Conservation (phyloP, 2,797 vertebrate genomes). For the Sebastes nivosus region DNA sequence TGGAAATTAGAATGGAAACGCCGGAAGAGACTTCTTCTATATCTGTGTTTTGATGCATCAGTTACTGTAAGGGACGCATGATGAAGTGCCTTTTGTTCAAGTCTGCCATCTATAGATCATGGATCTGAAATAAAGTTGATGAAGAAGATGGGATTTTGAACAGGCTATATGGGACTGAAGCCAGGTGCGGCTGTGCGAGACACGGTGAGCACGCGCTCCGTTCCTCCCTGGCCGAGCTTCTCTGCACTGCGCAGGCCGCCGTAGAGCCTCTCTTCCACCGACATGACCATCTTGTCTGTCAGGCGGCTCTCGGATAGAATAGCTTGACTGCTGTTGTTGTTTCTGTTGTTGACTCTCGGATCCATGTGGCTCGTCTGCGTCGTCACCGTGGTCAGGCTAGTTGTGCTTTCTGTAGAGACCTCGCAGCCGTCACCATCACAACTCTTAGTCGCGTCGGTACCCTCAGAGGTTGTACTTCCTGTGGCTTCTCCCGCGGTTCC, state of each 20-base stretch:
- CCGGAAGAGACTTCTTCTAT: constrained; percentile 22
- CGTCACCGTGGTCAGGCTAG: constrained; percentile 11
- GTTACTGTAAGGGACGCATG: background rate
- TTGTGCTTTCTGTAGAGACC: constrained; percentile 54
- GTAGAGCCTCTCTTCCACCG: constrained; percentile 88
- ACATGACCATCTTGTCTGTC: constrained; percentile 83
- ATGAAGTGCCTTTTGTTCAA: no score
- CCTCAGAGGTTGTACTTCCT: constrained; percentile 19
- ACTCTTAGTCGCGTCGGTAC: constrained; percentile 1
- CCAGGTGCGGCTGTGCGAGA: constrained; percentile 85
- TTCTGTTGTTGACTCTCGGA: constrained; percentile 72
- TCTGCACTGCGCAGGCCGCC: constrained; percentile 71
- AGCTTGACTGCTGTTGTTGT: constrained; percentile 81
- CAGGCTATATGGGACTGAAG: constrained; percentile 84
- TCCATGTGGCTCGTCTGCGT: constrained; percentile 55
- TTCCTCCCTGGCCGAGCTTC: constrained; percentile 58
- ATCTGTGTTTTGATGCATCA: constrained; percentile 2
- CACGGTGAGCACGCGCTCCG: constrained; percentile 71
- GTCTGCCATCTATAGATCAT: background rate
- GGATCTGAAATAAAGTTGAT: constrained; percentile 11
- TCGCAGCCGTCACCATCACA: background rate
- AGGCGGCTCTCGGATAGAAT: constrained; percentile 71
- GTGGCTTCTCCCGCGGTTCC: background rate
- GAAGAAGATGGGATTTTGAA: background rate
- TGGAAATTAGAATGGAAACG: constrained; percentile 52